These are phyloP conservation scores for Oenanthe melanoleuca DNA, from an alignment of 2,113 vertebrate genomes.

Conservation along the genomic window DNA sequence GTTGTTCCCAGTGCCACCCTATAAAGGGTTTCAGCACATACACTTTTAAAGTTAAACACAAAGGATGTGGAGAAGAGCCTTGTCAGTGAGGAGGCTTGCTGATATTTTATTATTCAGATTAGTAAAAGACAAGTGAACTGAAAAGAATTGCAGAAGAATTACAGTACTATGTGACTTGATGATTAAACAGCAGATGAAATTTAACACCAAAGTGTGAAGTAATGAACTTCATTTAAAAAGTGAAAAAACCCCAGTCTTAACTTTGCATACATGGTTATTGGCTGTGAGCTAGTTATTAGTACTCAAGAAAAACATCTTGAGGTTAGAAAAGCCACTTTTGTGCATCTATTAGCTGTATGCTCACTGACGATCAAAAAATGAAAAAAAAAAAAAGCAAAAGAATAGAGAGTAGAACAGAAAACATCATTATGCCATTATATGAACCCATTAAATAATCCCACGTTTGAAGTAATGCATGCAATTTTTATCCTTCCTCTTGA, in stretches of 20 bases:
- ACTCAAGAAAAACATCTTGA: not conserved
- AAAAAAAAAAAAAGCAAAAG: not conserved
- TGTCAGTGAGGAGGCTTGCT: not conserved
- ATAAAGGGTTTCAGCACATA: not conserved
- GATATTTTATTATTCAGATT: not conserved
- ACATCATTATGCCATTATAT: not conserved
- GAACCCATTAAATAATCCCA: not conserved
- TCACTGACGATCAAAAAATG: not conserved
- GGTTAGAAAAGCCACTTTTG: slow-evolving; percentile 17
- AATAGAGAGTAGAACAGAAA: not conserved
- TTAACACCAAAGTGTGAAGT: not conserved
- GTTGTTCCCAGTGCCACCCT: not conserved
- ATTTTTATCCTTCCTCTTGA: not conserved
- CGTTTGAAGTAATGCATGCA: not conserved
- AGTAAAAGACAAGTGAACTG: not conserved
- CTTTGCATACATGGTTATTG: not conserved
- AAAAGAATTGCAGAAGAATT: not conserved
- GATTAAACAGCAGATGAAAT: not conserved
- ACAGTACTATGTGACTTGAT: not conserved
- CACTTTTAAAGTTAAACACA: not conserved
- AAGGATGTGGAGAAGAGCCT: not conserved
- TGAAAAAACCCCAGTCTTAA: not conserved
- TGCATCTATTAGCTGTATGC: not conserved
- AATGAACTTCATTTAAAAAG: not conserved
- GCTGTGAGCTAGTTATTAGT: not conserved